These are phyloP conservation scores for Tolypeutes matacus DNA, from an alignment of 2,797 vertebrate genomes.

Conservation along the genomic window DNA sequence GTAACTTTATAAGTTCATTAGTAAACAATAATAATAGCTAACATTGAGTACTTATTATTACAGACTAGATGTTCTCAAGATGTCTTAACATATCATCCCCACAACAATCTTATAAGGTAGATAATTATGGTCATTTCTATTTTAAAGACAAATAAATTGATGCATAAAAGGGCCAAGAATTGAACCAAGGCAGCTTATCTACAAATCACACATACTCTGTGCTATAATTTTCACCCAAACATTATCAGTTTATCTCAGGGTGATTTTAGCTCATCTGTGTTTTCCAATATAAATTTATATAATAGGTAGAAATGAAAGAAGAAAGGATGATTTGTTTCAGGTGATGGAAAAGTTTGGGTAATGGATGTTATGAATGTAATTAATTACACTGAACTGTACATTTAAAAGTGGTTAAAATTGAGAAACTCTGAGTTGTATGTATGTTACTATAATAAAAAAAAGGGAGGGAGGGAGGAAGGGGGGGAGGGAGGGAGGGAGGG, in stretches of 20 bases:
- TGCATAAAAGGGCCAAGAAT: too few relatives aligned
- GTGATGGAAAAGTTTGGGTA: too few relatives aligned
- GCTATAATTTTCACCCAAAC: background rate
- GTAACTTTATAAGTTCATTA: background rate
- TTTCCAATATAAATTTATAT: background rate
- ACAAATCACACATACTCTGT: too few relatives aligned
- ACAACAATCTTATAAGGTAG: background rate
- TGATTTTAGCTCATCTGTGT: background rate
- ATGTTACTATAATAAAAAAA: too few relatives aligned
- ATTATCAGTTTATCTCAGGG: background rate
- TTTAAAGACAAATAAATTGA: conserved; percentile 7
- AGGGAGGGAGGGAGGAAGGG: too few relatives aligned
- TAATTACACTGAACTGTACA: too few relatives aligned
- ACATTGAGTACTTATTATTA: background rate
- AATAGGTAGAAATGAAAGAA: conserved; percentile 4
- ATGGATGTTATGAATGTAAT: too few relatives aligned
- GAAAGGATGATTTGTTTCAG: too few relatives aligned
- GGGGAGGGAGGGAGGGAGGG: too few relatives aligned
- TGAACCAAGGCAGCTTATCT: too few relatives aligned
- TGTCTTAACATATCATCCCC: background rate
- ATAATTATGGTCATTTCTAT: background rate
- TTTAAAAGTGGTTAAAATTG: too few relatives aligned
- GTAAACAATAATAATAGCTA: conserved; percentile 11
- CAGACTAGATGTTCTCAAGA: background rate
- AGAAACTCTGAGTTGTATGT: too few relatives aligned